Percentiles rank a stretch among this genome's conserved stretches.
Conservation (phyloP, 2,888 invertebrate species). For the Tetheella fluctuosa region DNA sequence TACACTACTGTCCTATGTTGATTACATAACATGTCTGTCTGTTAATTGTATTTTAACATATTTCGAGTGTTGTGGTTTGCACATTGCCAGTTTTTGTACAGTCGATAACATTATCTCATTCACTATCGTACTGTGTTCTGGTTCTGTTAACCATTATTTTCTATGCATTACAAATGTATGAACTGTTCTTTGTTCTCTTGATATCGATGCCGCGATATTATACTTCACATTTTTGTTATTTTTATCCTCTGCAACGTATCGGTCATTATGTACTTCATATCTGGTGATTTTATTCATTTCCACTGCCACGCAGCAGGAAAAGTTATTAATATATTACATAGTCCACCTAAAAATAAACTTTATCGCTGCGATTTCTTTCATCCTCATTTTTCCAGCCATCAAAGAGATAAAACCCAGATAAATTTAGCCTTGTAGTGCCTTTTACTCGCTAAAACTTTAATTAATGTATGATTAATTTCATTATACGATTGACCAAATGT, state of each 20-base stretch:
- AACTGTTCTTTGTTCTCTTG: conserved; percentile 36
- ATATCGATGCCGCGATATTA: conserved; percentile 30
- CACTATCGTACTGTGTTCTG: conserved; percentile 54
- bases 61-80: conserved; percentile 21
- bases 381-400: not conserved
- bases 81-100: conserved; percentile 39
- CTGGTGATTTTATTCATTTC: not conserved
- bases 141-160: conserved; percentile 39
- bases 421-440: not conserved
- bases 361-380: not conserved
- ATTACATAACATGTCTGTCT: no score
- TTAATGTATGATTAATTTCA: conserved; percentile 7
- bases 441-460: not conserved
- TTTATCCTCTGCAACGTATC: conserved; percentile 11
- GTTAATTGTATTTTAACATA: not conserved
- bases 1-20: no score
- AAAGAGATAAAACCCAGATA: not conserved
- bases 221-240: conserved; percentile 30
- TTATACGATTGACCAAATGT: conserved; percentile 8
- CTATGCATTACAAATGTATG: conserved; percentile 30
- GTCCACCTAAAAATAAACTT: not conserved
- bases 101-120: conserved; percentile 51
- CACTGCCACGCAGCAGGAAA: not conserved
- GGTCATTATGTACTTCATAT: conserved; percentile 9
- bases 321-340: no score